Conservation (phyloP, 2,113 vertebrate species). For the Sterna hirundo region DNA sequence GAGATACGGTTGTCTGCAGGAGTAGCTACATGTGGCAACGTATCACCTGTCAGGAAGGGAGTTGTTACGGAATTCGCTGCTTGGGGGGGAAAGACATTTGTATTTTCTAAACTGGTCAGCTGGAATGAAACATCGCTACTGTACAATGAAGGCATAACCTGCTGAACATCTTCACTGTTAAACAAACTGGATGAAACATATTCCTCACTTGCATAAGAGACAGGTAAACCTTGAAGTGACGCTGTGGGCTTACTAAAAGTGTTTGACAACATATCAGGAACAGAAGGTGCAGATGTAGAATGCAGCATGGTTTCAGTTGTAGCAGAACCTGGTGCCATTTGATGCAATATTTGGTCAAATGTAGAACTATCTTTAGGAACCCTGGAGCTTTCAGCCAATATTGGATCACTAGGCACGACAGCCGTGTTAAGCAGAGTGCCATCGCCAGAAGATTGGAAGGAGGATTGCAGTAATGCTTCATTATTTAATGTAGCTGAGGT, state of each 20-base stretch:
- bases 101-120: conserved; percentile 59
- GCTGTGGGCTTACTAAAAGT: conserved; percentile 55
- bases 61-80: conserved; percentile 43
- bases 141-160: conserved; percentile 56
- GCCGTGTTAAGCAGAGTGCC: conserved; percentile 65
- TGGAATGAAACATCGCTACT: conserved; percentile 57
- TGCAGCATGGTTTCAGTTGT: conserved; percentile 55
- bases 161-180: conserved; percentile 66
- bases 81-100: conserved; percentile 25
- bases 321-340: conserved; percentile 62
- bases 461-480: conserved; percentile 70
- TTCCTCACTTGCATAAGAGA: conserved; percentile 64
- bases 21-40: conserved; percentile 37
- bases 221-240: conserved; percentile 64
- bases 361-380: conserved; percentile 70
- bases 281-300: conserved; percentile 52
- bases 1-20: conserved; percentile 4
- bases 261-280: conserved; percentile 33
- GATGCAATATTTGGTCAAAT: conserved; percentile 65
- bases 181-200: conserved; percentile 60
- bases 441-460: conserved; percentile 68
- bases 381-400: conserved; percentile 68
- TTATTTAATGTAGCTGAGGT: conserved; percentile 71
- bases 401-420: conserved; percentile 57
- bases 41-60: conserved; percentile 55